These are phyloP conservation scores for Tribolium madens DNA, from an alignment of 1,140 invertebrate species.

Conservation along the genomic window DNA sequence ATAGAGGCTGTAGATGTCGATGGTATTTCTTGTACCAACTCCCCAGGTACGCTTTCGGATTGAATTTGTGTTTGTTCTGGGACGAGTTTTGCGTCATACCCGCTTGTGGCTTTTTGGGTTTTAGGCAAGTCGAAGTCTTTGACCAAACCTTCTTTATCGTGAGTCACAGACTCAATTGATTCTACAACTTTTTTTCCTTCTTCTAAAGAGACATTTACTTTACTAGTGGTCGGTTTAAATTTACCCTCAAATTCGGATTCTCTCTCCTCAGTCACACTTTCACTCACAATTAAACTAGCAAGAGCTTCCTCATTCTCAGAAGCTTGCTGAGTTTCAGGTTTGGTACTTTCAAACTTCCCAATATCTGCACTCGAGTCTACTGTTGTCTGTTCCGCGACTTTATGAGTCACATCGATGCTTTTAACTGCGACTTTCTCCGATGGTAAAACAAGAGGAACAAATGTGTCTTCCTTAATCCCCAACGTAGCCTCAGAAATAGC, in stretches of 20 bases:
- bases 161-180: conserved; percentile 61
- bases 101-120: conserved; percentile 58
- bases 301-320: conserved; percentile 54
- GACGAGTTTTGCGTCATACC: conserved; percentile 59
- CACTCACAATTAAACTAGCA: conserved; percentile 58
- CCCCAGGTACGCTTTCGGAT: conserved; percentile 53
- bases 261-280: conserved; percentile 62
- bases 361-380: conserved; percentile 50
- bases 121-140: conserved; percentile 52
- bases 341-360: conserved; percentile 37
- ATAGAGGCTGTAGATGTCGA: conserved; percentile 52
- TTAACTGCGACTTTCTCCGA: conserved; percentile 56
- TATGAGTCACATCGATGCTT: conserved; percentile 57
- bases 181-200: conserved; percentile 63
- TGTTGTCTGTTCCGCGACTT: conserved; percentile 55
- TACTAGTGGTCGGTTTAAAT: conserved; percentile 62
- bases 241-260: conserved; percentile 62
- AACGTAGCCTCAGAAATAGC: conserved; percentile 48
- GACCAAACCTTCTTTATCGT: conserved; percentile 64
- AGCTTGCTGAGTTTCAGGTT: conserved; percentile 50
- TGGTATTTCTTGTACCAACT: conserved; percentile 53
- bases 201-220: conserved; percentile 66
- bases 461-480: conserved; percentile 51
- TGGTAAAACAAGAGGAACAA: conserved; percentile 53
- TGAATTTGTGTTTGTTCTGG: conserved; percentile 59